phyloP scores from a whole-genome alignment of 2,888 invertebrate species.

The Cheilosia variabilis region DNA sequence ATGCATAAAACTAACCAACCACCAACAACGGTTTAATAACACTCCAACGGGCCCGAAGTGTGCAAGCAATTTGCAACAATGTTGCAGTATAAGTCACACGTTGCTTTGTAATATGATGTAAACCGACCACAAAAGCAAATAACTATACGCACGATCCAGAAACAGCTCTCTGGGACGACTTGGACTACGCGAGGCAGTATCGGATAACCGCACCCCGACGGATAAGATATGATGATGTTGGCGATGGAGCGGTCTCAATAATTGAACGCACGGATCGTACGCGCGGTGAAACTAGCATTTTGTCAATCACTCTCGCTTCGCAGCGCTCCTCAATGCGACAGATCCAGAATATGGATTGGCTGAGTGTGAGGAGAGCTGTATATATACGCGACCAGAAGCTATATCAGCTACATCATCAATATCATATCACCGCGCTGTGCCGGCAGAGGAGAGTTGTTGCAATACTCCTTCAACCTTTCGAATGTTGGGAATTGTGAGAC shows the following conservation, averaged over 20 bases:
- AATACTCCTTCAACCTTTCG: constrained; percentile 29
- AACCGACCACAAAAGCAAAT: constrained; percentile 71
- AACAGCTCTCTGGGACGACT: constrained; percentile 20
- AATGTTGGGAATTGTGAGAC: constrained; percentile 50
- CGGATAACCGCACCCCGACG: constrained; percentile 59
- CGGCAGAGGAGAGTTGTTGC: constrained; percentile 13
- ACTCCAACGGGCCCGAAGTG: constrained; percentile 51
- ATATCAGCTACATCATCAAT: constrained; percentile 51
- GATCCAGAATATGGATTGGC: constrained; percentile 31
- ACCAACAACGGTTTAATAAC: constrained; percentile 66
- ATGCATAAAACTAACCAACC: constrained; percentile 54
- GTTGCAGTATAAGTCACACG: constrained; percentile 65
- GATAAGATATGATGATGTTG: constrained; percentile 46
- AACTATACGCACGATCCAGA: constrained; percentile 68
- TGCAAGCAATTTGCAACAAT: constrained; percentile 67
- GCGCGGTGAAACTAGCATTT: constrained; percentile 59
- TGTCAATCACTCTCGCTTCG: constrained; percentile 70
- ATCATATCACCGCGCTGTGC: constrained; percentile 53
- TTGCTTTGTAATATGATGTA: constrained; percentile 65
- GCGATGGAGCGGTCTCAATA: constrained; percentile 64
- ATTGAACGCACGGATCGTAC: constrained; percentile 36
- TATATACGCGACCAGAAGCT: constrained; percentile 48
- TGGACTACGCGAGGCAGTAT: constrained; percentile 45
- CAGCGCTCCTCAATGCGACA: constrained; percentile 58
- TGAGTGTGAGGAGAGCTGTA: background rate